phyloP scores from a whole-genome alignment of 2,113 vertebrate genomes.

The Ginglymostoma cirratum region DNA sequence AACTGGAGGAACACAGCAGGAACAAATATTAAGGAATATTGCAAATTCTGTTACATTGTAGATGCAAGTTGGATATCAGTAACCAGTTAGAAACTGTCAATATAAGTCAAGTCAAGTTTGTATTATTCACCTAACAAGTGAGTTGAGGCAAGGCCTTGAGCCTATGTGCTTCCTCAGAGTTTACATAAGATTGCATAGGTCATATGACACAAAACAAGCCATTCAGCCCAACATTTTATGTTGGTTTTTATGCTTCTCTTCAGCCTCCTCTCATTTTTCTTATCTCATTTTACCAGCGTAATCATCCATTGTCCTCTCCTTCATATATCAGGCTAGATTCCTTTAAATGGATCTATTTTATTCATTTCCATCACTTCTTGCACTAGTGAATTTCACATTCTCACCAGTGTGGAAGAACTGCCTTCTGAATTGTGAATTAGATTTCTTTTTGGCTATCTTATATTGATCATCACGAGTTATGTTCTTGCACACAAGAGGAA shows the following conservation, averaged over 20 bases:
- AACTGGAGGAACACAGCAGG: no score
- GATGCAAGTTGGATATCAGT: neutral
- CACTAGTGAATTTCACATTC: neutral
- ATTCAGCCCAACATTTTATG: neutral
- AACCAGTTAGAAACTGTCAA: neutral
- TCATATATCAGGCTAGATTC: neutral
- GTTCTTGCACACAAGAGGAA: no score
- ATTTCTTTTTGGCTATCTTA: no score
- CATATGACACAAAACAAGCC: neutral
- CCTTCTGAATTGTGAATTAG: neutral
- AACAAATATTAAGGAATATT: neutral
- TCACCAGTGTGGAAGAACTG: neutral
- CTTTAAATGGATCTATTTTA: neutral
- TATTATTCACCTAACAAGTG: neutral
- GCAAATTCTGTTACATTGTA: neutral
- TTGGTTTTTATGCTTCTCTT: neutral
- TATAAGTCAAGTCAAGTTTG: neutral
- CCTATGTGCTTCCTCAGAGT: neutral
- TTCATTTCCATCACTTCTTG: neutral
- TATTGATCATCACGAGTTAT: no score
- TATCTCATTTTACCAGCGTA: neutral
- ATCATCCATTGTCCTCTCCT: neutral
- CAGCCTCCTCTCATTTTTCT: neutral
- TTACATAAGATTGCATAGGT: neutral
- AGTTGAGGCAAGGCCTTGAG: neutral